A percentile compares a stretch with the other conserved stretches of the same genome.
These are phyloP conservation scores for Alethe diademata DNA, from an alignment of 2,113 vertebrate genomes.

Conservation along the genomic window DNA sequence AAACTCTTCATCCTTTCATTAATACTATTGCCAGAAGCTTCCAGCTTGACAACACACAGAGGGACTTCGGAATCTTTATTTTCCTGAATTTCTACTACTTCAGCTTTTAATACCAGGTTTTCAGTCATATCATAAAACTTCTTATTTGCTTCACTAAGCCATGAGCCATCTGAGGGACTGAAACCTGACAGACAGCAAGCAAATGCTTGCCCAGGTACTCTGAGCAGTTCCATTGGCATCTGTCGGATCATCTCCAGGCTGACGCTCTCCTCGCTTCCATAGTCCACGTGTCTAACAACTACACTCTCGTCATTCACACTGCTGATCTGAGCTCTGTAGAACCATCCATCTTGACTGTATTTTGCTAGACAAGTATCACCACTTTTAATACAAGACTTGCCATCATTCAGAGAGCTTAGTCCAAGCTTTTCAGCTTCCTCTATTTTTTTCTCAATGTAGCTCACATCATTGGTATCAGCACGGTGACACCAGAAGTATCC, in stretches of 20 bases:
- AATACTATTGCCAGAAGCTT: constrained; percentile 74
- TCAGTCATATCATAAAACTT: constrained; percentile 73
- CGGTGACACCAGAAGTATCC: constrained; percentile 87
- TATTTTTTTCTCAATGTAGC: constrained; percentile 72
- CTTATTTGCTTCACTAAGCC: constrained; percentile 75
- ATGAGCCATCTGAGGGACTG: constrained; percentile 71
- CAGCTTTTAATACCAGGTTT: constrained; percentile 78
- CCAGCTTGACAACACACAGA: constrained; percentile 74
- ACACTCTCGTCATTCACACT: constrained; percentile 44
- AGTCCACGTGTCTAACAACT: constrained; percentile 84
- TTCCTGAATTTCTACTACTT: constrained; percentile 65
- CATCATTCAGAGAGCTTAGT: background rate
- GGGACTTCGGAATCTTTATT: constrained; percentile 39
- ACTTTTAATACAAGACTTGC: constrained; percentile 17
- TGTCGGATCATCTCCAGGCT: constrained; percentile 64
- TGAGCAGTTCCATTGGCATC: constrained; percentile 73
- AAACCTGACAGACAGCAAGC: constrained; percentile 86
- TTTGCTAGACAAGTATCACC: constrained; percentile 82
- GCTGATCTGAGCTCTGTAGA: constrained; percentile 83
- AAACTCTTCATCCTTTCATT: constrained; percentile 80
- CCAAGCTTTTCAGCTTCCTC: constrained; percentile 61
- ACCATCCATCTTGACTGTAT: constrained; percentile 77
- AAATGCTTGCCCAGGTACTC: constrained; percentile 82
- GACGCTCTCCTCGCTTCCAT: constrained; percentile 80
- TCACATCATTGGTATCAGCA: constrained; percentile 69